phyloP scores from a whole-genome alignment of 2,797 vertebrate genomes.

The Centroberyx gerrardi region DNA sequence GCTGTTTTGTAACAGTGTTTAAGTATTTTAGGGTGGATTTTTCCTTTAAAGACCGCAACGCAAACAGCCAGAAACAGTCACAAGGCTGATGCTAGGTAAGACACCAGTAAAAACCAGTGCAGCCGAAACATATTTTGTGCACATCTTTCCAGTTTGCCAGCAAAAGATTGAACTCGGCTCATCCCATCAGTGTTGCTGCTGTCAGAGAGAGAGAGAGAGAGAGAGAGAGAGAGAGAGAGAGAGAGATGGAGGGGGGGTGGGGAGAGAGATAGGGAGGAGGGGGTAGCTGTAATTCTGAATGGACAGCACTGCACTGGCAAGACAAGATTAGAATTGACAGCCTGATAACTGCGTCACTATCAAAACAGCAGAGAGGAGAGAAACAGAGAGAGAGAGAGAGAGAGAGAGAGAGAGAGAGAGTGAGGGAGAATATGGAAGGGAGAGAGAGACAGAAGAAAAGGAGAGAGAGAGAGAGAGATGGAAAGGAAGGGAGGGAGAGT shows the following conservation, averaged over 20 bases:
- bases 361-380: constrained; percentile 75
- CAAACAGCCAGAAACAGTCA: constrained; percentile 29
- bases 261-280: constrained; percentile 47
- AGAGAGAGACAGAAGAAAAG: constrained; percentile 37
- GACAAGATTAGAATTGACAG: constrained; percentile 86
- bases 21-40: too few species aligned
- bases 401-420: constrained; percentile 22
- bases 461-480: constrained; percentile 46
- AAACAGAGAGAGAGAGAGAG: constrained; percentile 28
- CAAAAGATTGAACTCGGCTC: constrained; percentile 63
- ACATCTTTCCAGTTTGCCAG: constrained; percentile 62
- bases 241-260: constrained; percentile 17
- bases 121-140: constrained; percentile 59
- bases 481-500: constrained; percentile 45
- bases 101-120: constrained; percentile 12
- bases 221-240: constrained; percentile 23
- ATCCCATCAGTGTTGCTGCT: constrained; percentile 76
- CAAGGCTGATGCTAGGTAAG: constrained; percentile 31
- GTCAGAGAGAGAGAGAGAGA: constrained; percentile 44
- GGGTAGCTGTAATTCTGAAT: constrained; percentile 80
- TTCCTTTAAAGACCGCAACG: constrained; percentile 6
- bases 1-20: too few species aligned
- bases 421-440: constrained; percentile 35
- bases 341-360: constrained; percentile 84
- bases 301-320: constrained; percentile 80